A percentile compares a stretch with the other conserved stretches of the same genome.
phyloP scores from a whole-genome alignment of 2,113 vertebrate genomes.

The Bucco capensis region DNA sequence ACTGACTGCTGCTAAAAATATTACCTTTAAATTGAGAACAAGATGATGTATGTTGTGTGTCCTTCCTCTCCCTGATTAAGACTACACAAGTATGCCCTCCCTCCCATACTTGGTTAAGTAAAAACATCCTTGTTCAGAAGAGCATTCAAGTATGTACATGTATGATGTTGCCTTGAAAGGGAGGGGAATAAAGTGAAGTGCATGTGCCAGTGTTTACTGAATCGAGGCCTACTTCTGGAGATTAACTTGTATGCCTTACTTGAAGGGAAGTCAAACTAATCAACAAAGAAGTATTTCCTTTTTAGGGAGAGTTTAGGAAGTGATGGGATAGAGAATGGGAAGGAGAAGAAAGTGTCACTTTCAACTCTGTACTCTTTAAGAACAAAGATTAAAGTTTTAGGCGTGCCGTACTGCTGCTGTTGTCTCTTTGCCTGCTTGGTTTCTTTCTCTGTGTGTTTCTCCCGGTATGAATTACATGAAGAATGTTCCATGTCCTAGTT shows the following conservation, averaged over 20 bases:
- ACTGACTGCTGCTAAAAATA: conserved; percentile 17
- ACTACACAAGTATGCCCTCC: not conserved
- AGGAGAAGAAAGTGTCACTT: not conserved
- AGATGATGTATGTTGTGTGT: not conserved
- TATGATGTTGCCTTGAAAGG: not conserved
- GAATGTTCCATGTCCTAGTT: not conserved
- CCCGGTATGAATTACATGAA: not conserved
- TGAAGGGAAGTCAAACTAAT: not conserved
- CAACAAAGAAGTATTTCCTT: not conserved
- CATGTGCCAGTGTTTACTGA: not conserved
- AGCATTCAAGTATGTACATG: not conserved
- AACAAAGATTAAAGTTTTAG: conserved; percentile 44
- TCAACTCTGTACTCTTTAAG: conserved; percentile 20
- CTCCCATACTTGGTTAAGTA: not conserved
- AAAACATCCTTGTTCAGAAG: not conserved
- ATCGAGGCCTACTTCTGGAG: not conserved
- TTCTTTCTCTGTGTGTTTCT: not conserved
- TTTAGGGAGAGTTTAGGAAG: not conserved
- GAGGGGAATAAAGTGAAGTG: not conserved
- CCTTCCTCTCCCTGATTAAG: not conserved
- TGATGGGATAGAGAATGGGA: not conserved
- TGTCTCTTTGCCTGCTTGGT: conserved; percentile 12
- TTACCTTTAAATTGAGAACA: conserved; percentile 1
- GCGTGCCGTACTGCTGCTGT: not conserved
- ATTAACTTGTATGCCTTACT: not conserved